These are phyloP conservation scores for Scaptodrosophila lebanonensis DNA, from an alignment of 1,140 invertebrate species.

Conservation along the genomic window DNA sequence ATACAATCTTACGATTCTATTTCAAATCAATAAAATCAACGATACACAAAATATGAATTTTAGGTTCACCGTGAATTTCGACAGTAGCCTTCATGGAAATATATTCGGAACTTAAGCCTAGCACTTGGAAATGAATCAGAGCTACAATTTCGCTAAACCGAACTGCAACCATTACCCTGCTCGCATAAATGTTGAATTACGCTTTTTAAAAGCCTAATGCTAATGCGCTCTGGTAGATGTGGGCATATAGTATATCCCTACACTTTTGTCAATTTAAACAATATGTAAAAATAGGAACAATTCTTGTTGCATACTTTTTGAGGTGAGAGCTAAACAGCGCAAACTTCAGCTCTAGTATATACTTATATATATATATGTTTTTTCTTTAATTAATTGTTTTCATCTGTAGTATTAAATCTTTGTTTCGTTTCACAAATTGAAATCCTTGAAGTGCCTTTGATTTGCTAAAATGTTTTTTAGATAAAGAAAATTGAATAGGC, in stretches of 20 bases:
- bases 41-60: too few relatives aligned
- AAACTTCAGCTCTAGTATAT: slow-evolving; percentile 17
- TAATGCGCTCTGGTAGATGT: slow-evolving; percentile 9
- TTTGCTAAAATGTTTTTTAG: slow-evolving; percentile 73
- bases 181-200: slow-evolving; percentile 6
- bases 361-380: slow-evolving; percentile 24
- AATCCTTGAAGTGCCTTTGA: slow-evolving; percentile 70
- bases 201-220: slow-evolving; percentile 56
- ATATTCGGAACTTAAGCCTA: too few relatives aligned
- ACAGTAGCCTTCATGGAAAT: too few relatives aligned
- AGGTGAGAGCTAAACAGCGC: background rate
- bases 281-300: slow-evolving; percentile 5
- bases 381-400: slow-evolving; percentile 38
- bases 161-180: too few relatives aligned
- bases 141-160: too few relatives aligned
- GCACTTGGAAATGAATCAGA: too few relatives aligned
- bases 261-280: slow-evolving; percentile 66
- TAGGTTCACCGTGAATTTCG: too few relatives aligned
- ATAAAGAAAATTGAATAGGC: slow-evolving; percentile 60
- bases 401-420: slow-evolving; percentile 39
- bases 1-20: too few relatives aligned
- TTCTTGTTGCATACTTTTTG: slow-evolving; percentile 37
- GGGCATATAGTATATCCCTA: slow-evolving; percentile 41
- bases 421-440: slow-evolving; percentile 63
- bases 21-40: too few relatives aligned